These are phyloP conservation scores for Lochmaea crataegi DNA, from an alignment of 2,888 invertebrate species.

Conservation along the genomic window DNA sequence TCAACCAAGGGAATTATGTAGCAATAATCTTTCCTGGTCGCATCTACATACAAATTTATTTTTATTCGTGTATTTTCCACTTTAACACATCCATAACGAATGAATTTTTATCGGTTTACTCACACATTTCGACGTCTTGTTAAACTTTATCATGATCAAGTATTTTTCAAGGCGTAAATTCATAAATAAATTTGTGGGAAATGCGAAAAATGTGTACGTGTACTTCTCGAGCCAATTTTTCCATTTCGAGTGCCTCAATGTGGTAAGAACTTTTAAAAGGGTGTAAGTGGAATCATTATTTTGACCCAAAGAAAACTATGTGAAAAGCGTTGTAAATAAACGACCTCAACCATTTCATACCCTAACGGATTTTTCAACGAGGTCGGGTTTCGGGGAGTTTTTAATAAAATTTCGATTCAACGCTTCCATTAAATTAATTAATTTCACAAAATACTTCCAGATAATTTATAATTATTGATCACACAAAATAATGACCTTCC, in stretches of 20 bases:
- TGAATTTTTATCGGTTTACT: slow-evolving; percentile 10
- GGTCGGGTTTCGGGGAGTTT: too few relatives aligned
- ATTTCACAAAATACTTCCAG: too few relatives aligned
- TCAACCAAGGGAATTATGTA: too few relatives aligned
- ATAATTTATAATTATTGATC: too few relatives aligned
- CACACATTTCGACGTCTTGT: slow-evolving; percentile 9
- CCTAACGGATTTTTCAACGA: not conserved
- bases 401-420: too few relatives aligned
- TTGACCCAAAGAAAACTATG: slow-evolving; percentile 14
- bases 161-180: slow-evolving; percentile 7
- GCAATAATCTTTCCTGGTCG: too few relatives aligned
- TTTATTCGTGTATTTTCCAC: too few relatives aligned
- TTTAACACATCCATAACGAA: not conserved
- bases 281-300: slow-evolving; percentile 22
- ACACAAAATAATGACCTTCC: too few relatives aligned
- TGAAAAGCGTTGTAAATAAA: slow-evolving; percentile 1
- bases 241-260: slow-evolving; percentile 14
- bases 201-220: slow-evolving; percentile 10
- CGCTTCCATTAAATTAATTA: too few relatives aligned
- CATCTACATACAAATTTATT: too few relatives aligned
- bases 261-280: slow-evolving; percentile 7
- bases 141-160: slow-evolving; percentile 8
- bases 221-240: slow-evolving; percentile 16
- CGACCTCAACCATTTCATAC: not conserved
- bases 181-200: slow-evolving; percentile 24